These are phyloP conservation scores for Herpetotheres cachinnans DNA, from an alignment of 2,113 vertebrate species.

Conservation along the genomic window DNA sequence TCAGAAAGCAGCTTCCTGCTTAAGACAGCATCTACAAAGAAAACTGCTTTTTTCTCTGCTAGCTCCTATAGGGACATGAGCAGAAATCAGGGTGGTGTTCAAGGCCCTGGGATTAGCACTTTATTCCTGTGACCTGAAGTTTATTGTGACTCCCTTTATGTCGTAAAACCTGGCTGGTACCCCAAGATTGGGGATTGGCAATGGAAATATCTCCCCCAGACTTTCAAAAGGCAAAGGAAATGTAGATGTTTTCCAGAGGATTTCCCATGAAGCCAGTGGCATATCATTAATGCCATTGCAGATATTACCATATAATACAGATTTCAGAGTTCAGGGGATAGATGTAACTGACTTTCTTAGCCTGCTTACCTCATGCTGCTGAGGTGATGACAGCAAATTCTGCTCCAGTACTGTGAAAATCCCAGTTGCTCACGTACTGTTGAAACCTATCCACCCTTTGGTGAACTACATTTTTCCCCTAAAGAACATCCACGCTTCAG, in stretches of 20 bases:
- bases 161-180: background rate
- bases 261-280: background rate
- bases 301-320: background rate
- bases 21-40: background rate
- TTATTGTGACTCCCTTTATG: background rate
- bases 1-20: background rate
- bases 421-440: background rate
- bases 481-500: background rate
- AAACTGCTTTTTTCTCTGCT: background rate
- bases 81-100: background rate
- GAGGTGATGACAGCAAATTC: background rate
- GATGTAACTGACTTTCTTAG: background rate
- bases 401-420: background rate
- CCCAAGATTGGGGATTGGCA: background rate
- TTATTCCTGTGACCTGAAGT: background rate
- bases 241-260: background rate
- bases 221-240: background rate
- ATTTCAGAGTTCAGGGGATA: background rate
- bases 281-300: background rate
- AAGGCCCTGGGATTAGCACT: background rate
- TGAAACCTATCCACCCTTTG: background rate
- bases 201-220: background rate
- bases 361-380: background rate
- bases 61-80: background rate
- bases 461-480: background rate